Evolutionary conservation across 2,888 invertebrate species (phyloP).

Genomic region (Harpagoxenus sublaevis): DNA sequence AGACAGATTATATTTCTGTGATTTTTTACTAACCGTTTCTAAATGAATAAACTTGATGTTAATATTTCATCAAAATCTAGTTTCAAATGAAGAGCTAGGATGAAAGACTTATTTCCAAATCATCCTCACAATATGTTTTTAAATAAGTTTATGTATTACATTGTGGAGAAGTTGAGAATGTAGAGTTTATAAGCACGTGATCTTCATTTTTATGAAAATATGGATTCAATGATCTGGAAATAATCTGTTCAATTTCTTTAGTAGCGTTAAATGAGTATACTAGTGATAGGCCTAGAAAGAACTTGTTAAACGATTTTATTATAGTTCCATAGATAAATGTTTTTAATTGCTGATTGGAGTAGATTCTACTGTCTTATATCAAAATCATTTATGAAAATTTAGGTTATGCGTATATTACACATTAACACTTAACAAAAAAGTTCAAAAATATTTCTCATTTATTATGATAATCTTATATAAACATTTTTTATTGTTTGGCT

Average conservation of each 20-base stretch:
- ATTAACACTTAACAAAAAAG: background rate
- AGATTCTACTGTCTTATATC: constrained; percentile 60
- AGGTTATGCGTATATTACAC: constrained; percentile 1
- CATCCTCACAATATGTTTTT: constrained; percentile 3
- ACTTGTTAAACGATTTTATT: constrained; percentile 71
- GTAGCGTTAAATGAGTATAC: constrained; percentile 72
- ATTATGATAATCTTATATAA: constrained; percentile 3
- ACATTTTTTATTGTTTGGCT: constrained; percentile 26
- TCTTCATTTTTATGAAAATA: constrained; percentile 25
- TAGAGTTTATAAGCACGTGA: background rate
- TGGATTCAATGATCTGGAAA: constrained; percentile 25
- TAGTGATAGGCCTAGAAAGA: constrained; percentile 74
- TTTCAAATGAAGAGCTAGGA: constrained; percentile 37
- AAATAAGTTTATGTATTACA: background rate
- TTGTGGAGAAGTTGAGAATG: background rate
- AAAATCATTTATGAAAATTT: constrained; percentile 54
- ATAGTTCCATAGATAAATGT: constrained; percentile 61
- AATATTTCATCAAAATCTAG: constrained; percentile 76
- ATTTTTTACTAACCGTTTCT: constrained; percentile 54
- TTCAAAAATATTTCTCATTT: constrained; percentile 6
- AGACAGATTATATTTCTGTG: constrained; percentile 35
- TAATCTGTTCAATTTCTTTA: constrained; percentile 70
- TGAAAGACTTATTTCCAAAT: constrained; percentile 27
- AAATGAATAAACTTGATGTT: constrained; percentile 67
- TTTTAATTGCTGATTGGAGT: constrained; percentile 59